phyloP scores from a whole-genome alignment of 1,140 invertebrate genomes.

The Daktulosphaira vitifoliae region DNA sequence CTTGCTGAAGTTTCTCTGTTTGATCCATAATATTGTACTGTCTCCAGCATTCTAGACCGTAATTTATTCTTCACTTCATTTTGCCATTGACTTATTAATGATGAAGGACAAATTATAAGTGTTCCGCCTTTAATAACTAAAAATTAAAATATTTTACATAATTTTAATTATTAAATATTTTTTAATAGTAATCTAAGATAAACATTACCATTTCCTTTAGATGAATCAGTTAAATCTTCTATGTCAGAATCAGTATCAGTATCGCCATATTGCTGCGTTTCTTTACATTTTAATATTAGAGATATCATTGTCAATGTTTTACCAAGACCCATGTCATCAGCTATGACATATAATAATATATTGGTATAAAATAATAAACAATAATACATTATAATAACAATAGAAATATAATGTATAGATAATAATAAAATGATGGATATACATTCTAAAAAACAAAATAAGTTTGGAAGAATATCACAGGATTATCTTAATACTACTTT shows the following conservation, averaged over 20 bases:
- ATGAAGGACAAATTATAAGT: conserved; percentile 81
- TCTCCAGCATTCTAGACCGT: conserved; percentile 51
- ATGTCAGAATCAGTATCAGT: conserved; percentile 37
- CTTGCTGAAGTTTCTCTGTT: conserved; percentile 57
- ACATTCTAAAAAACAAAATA: no score
- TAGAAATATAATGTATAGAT: no score
- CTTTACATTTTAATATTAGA: conserved; percentile 51
- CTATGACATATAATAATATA: conserved; percentile 45
- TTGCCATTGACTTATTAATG: conserved; percentile 76
- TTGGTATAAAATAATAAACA: background rate
- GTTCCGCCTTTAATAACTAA: conserved; percentile 53
- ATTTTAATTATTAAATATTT: conserved; percentile 3
- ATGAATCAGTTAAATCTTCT: conserved; percentile 35
- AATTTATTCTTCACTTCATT: conserved; percentile 64
- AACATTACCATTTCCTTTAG: conserved; percentile 3
- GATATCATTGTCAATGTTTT: conserved; percentile 91
- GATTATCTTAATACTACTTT: no score
- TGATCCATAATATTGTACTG: conserved; percentile 70
- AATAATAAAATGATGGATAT: no score
- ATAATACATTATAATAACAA: no score
- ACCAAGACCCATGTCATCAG: conserved; percentile 91
- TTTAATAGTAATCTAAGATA: background rate
- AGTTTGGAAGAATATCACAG: no score
- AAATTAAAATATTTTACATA: conserved; percentile 12
- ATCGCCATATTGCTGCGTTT: conserved; percentile 40